A percentile compares a stretch with the other conserved stretches of the same genome.
Evolutionary conservation across 2,888 invertebrate genomes (phyloP).

Genomic region (Sylvicola fuscatus): DNA sequence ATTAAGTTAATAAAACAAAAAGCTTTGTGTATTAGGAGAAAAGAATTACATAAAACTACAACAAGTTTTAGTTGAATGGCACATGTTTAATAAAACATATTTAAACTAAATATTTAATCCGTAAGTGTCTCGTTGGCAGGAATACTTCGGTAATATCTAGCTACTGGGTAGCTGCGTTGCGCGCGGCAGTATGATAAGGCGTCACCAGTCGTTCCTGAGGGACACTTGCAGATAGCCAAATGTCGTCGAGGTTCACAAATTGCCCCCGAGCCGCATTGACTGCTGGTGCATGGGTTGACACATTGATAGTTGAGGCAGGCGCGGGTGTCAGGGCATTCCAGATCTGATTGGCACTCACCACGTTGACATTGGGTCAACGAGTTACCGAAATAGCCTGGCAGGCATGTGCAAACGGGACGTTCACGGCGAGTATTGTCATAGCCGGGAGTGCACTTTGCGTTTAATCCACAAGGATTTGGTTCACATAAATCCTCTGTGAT

Average conservation of each 20-base stretch:
- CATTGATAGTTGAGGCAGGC: slow-evolving; percentile 61
- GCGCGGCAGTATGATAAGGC: slow-evolving; percentile 35
- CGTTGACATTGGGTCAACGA: slow-evolving; percentile 46
- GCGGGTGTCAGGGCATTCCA: slow-evolving; percentile 50
- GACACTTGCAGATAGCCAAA: slow-evolving; percentile 66
- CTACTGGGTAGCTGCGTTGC: slow-evolving; percentile 20
- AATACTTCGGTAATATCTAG: slow-evolving; percentile 14
- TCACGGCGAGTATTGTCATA: slow-evolving; percentile 63
- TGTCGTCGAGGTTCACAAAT: slow-evolving; percentile 55
- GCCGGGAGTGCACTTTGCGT: slow-evolving; percentile 50
- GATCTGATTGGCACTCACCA: slow-evolving; percentile 61
- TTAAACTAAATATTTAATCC: too few species aligned
- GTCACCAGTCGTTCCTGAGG: slow-evolving; percentile 39
- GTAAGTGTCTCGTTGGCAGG: background rate
- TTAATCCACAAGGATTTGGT: slow-evolving; percentile 68
- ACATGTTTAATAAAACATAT: too few species aligned
- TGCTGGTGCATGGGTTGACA: slow-evolving; percentile 51
- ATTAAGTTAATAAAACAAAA: too few species aligned
- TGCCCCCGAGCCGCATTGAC: slow-evolving; percentile 55
- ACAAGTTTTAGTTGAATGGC: too few species aligned
- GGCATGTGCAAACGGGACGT: slow-evolving; percentile 70
- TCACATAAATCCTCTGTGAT: slow-evolving; percentile 60
- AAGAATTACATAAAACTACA: too few species aligned
- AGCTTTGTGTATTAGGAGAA: too few species aligned
- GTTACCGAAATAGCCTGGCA: slow-evolving; percentile 56